Evolutionary conservation across 2,113 vertebrate species (phyloP), one percentile per base, ranked within the genome.

Genomic region (Datnioides undecimradiatus): DNA sequence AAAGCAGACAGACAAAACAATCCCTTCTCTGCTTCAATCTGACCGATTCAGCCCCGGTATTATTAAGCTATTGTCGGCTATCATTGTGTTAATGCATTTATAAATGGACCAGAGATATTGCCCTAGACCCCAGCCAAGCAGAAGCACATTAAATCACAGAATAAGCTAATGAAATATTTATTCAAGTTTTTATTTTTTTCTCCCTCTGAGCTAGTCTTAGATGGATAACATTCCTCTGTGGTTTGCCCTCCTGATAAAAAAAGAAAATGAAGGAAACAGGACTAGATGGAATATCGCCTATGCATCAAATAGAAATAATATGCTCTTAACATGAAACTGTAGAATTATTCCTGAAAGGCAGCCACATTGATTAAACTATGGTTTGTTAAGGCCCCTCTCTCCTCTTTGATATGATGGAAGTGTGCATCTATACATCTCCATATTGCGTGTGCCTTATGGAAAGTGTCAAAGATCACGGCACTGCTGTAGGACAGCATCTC

Each of bases 81-180:
- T 87, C 88, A 59, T 82, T 91, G 85, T 91, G 91, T 90, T 93
- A 92, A 94, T 92, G 89, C 88, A 90, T 93, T 93, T 90, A 90
- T 91, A 89, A 92, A 91, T 80, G 86, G 85, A 82, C 66, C 57
- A 81, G 81, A 89, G 84, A 92, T 93, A 91, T 93, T 91, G 91
- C 94, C 40, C 58, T 73, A 89, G 85, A 93, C 78, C 77, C 51
- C 71, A 82, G 87, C 85, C 83, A 87, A 85, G 87, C 79, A 87
- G 80, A 87, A 74, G 88, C 90, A 91, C 80, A 91, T 91, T 90
- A 92, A 93, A 94, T 93, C 89, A 92, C 72, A 78, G 87, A 93
- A 93, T 93, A 93, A 91, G 89, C 72, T 57, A 91, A 93, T 94
- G 62, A 95, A 94, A 93, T 93, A 93, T 94, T 92, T 90, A 95